A percentile compares a stretch with the other conserved stretches of the same genome.
phyloP scores from a whole-genome alignment of 2,888 invertebrate species.

The Ichneumoninae sp. region DNA sequence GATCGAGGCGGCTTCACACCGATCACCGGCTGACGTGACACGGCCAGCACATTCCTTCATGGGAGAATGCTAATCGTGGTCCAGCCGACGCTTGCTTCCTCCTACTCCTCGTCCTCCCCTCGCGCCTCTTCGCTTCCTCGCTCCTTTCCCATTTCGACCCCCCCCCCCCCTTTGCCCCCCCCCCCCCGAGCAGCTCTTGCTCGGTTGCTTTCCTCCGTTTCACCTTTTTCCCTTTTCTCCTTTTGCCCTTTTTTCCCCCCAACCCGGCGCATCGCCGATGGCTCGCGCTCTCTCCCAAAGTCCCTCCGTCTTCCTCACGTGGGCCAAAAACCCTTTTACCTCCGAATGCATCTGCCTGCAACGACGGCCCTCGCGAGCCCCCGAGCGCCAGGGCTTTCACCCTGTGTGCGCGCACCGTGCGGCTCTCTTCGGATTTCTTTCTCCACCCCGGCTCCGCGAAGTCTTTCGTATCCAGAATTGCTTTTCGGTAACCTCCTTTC shows the following conservation, averaged over 20 bases:
- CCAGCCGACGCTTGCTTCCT: conserved; percentile 77
- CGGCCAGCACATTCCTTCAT: conserved; percentile 81
- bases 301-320: conserved; percentile 57
- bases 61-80: conserved; percentile 81
- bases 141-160: conserved; percentile 47
- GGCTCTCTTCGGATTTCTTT: neutral
- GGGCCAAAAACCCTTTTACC: conserved; percentile 65
- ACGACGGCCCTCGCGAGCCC: conserved; percentile 49
- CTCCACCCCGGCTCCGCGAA: conserved; percentile 17
- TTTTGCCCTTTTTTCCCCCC: conserved; percentile 3
- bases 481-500: conserved; percentile 60
- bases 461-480: conserved; percentile 45
- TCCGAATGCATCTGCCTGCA: conserved; percentile 66
- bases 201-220: conserved; percentile 51
- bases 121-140: conserved; percentile 60
- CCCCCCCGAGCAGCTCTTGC: conserved; percentile 58
- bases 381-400: conserved; percentile 38
- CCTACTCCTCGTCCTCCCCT: conserved; percentile 69
- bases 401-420: conserved; percentile 1
- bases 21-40: conserved; percentile 80
- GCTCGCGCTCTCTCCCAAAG: conserved; percentile 46
- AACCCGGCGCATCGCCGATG: neutral
- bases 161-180: conserved; percentile 54
- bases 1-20: conserved; percentile 79
- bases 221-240: conserved; percentile 24